Percentiles rank a stretch among this genome's conserved stretches.
These are phyloP conservation scores for Andrena bucephala DNA, from an alignment of 2,888 invertebrate genomes.

Conservation along the genomic window DNA sequence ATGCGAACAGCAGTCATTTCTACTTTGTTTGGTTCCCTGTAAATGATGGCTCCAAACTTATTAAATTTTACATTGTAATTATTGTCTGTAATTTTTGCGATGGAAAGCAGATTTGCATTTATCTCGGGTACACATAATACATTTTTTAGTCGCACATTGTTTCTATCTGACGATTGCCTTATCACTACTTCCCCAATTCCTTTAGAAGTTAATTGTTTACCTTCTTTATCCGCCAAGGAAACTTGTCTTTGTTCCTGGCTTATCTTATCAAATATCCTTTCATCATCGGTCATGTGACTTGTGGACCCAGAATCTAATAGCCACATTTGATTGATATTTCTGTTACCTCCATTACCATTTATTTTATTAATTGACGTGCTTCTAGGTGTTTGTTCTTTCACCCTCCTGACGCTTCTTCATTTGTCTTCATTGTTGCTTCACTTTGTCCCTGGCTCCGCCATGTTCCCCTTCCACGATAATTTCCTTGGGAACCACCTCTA, in stretches of 20 bases:
- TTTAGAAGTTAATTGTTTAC: slow-evolving; percentile 16
- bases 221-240: slow-evolving; percentile 12
- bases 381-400: neutral
- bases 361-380: neutral
- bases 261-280: slow-evolving; percentile 5
- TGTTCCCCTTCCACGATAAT: slow-evolving; percentile 7
- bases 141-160: slow-evolving; percentile 29
- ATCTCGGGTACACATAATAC: slow-evolving; percentile 30
- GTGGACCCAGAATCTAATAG: slow-evolving; percentile 40
- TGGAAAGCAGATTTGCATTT: slow-evolving; percentile 37
- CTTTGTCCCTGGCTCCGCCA: neutral
- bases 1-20: slow-evolving; percentile 18
- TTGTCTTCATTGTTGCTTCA: neutral
- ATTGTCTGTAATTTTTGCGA: slow-evolving; percentile 35
- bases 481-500: slow-evolving; percentile 7
- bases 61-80: slow-evolving; percentile 37
- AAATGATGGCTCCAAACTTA: slow-evolving; percentile 29
- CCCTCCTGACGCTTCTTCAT: neutral
- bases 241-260: neutral
- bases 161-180: neutral
- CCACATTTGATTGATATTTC: neutral
- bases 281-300: slow-evolving; percentile 24
- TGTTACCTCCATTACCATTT: neutral
- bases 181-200: slow-evolving; percentile 13
- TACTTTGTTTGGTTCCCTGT: neutral